A percentile compares a stretch with the other conserved stretches of the same genome.
phyloP scores from a whole-genome alignment of 35 echinoderm and acorn worm species.

The Patiria miniata region DNA sequence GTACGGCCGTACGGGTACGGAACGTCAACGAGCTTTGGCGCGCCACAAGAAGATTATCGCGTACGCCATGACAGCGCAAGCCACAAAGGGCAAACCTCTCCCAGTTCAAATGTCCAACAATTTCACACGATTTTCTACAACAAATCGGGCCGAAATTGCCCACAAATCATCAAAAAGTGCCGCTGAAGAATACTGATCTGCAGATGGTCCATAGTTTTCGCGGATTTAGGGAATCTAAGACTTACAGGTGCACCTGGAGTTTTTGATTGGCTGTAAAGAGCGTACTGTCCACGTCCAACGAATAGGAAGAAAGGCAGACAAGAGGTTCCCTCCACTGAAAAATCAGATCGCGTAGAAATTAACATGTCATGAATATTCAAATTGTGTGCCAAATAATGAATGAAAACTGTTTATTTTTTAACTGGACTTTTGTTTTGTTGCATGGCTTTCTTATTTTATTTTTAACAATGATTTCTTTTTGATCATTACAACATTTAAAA shows the following conservation, averaged over 20 bases:
- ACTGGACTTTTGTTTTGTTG: no score
- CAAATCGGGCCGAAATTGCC: background rate
- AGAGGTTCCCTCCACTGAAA: constrained; percentile 8
- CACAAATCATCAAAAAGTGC: background rate
- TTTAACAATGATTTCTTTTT: no score
- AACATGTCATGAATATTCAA: constrained; percentile 39
- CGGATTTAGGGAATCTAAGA: constrained; percentile 28
- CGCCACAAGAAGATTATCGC: background rate
- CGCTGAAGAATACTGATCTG: background rate
- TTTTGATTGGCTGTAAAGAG: constrained; percentile 37
- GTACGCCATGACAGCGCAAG: constrained; percentile 16
- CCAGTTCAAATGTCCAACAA: background rate
- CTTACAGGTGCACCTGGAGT: constrained; percentile 20
- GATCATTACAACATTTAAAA: no score
- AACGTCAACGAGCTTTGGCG: background rate
- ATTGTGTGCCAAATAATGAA: background rate
- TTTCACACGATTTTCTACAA: background rate
- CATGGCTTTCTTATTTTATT: no score
- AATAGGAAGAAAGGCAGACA: constrained; percentile 66
- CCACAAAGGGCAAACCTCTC: constrained; percentile 16
- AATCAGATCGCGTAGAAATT: background rate
- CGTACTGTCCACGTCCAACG: constrained; percentile 48
- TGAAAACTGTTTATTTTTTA: no score
- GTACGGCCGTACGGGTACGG: background rate
- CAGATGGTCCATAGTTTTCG: constrained; percentile 21